Percentiles rank a stretch among this genome's conserved stretches.
Conservation (phyloP, 2,797 vertebrate species). For the Apogon hyalosoma region DNA sequence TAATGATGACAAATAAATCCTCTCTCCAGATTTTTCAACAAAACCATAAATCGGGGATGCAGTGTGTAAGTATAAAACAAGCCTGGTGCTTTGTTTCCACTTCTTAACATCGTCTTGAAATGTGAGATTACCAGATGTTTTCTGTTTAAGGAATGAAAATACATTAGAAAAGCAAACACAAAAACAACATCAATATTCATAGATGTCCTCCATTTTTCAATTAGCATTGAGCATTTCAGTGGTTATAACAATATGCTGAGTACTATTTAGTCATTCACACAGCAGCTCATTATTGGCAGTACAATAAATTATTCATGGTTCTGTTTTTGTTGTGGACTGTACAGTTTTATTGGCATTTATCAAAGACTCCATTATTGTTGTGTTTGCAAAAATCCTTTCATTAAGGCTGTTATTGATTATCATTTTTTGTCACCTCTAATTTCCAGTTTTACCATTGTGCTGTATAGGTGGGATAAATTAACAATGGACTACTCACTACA, state of each 20-base stretch:
- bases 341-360: background rate
- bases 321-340: background rate
- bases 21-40: too few relatives aligned
- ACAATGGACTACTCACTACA: slow-evolving; percentile 29
- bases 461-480: slow-evolving; percentile 28
- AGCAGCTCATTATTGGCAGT: background rate
- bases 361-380: slow-evolving; percentile 14
- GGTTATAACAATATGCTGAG: background rate
- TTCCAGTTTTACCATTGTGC: slow-evolving; percentile 6
- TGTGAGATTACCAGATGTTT: background rate
- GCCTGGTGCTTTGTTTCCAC: background rate
- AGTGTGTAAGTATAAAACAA: background rate
- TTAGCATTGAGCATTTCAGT: background rate
- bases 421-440: slow-evolving; percentile 19
- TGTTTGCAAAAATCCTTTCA: slow-evolving; percentile 3
- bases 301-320: background rate
- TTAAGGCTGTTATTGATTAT: slow-evolving; percentile 10
- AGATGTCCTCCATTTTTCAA: slow-evolving; percentile 8
- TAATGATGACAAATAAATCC: too few relatives aligned
- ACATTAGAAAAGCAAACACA: slow-evolving; percentile 6
- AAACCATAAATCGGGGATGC: too few relatives aligned
- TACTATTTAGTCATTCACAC: background rate
- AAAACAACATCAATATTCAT: slow-evolving; percentile 15
- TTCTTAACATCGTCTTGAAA: background rate
- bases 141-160: background rate